Evolutionary conservation across 1,140 invertebrate species (phyloP).

Genomic region (Leptoteleia sp.): DNA sequence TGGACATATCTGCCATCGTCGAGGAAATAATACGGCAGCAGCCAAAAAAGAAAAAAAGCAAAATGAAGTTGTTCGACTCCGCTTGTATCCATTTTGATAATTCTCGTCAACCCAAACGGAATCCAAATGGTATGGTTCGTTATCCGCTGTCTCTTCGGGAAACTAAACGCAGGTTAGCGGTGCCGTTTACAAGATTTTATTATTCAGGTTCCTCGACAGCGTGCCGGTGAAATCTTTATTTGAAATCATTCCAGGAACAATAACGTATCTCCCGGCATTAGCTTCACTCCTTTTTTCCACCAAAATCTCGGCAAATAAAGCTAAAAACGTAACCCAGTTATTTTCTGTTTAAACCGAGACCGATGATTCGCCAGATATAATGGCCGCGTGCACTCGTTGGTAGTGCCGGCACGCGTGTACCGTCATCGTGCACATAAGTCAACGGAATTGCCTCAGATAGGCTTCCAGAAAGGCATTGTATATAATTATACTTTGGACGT

Average conservation of each 20-base stretch:
- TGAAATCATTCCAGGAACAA: constrained; percentile 82
- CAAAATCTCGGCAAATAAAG: constrained; percentile 75
- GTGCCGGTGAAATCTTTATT: constrained; percentile 80
- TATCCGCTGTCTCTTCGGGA: constrained; percentile 59
- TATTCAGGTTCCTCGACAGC: constrained; percentile 76
- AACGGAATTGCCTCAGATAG: constrained; percentile 79
- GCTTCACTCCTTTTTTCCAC: constrained; percentile 60
- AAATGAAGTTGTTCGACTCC: constrained; percentile 65
- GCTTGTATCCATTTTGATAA: constrained; percentile 66
- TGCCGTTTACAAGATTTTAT: constrained; percentile 77
- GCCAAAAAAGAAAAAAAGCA: constrained; percentile 43
- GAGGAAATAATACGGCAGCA: constrained; percentile 51
- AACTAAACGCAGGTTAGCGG: constrained; percentile 72
- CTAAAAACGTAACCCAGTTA: constrained; percentile 81
- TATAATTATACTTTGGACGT: constrained; percentile 50
- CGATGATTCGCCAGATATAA: constrained; percentile 80
- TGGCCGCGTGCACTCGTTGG: constrained; percentile 72
- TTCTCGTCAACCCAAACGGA: constrained; percentile 62
- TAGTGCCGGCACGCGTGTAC: constrained; percentile 80
- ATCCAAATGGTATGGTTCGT: constrained; percentile 72
- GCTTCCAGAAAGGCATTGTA: constrained; percentile 75
- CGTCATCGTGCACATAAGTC: constrained; percentile 80
- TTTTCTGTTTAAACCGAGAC: constrained; percentile 77
- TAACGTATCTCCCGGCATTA: constrained; percentile 73
- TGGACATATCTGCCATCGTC: constrained; percentile 68